Conservation (phyloP, 2,113 vertebrate genomes). For the Rhagologus leucostigma region DNA sequence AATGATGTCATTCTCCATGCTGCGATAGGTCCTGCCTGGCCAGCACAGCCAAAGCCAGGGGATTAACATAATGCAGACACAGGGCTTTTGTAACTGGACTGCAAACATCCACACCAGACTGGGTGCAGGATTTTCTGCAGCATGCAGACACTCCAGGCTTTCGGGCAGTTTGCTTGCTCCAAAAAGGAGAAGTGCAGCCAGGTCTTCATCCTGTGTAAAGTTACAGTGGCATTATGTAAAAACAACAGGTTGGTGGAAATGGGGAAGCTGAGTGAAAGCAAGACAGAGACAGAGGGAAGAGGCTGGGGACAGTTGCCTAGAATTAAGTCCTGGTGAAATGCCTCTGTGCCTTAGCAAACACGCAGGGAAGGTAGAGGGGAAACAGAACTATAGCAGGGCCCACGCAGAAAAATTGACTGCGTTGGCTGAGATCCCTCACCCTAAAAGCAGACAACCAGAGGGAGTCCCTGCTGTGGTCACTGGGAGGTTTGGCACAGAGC, state of each 20-base stretch:
- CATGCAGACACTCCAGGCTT: not conserved
- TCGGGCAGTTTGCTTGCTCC: not conserved
- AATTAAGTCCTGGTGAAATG: not conserved
- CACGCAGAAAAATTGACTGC: fast-evolving
- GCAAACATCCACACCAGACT: not conserved
- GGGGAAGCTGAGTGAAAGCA: not conserved
- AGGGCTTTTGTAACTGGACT: not conserved
- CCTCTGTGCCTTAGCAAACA: not conserved
- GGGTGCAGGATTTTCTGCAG: not conserved
- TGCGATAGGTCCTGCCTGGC: not conserved
- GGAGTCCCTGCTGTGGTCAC: not conserved
- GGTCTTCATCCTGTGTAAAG: not conserved
- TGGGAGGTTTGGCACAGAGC: not conserved
- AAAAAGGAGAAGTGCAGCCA: not conserved
- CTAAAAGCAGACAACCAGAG: not conserved
- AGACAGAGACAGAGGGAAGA: not conserved
- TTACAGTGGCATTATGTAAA: not conserved
- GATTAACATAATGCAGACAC: not conserved
- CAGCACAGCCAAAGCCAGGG: not conserved
- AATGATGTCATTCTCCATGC: not conserved
- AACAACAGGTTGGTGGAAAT: not conserved
- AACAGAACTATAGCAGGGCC: not conserved
- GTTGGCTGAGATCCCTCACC: not conserved
- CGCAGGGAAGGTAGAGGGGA: fast-evolving
- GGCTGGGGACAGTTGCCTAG: not conserved